Percentiles rank a stretch among this genome's conserved stretches.
These are phyloP conservation scores for Hirtodrosophila cameraria DNA, from an alignment of 2,888 invertebrate species.

Conservation along the genomic window DNA sequence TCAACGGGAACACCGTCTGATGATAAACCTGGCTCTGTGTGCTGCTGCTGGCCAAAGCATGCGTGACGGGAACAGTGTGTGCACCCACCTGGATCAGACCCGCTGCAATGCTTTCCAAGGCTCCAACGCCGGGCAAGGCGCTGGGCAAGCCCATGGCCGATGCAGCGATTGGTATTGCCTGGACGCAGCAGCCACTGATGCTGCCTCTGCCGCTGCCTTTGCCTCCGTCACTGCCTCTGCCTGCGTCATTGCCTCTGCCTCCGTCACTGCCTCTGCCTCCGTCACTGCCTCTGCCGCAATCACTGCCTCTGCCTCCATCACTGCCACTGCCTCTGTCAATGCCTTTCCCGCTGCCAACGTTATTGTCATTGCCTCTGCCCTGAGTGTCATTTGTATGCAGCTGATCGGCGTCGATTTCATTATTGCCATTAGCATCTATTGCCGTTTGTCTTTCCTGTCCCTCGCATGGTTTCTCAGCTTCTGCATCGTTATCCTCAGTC, in stretches of 20 bases:
- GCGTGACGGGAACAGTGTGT: conserved; percentile 85
- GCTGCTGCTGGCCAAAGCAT: conserved; percentile 86
- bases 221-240: background rate
- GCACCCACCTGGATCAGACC: conserved; percentile 83
- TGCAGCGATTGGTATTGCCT: conserved; percentile 79
- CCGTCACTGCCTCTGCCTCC: background rate
- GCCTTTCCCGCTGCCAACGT: background rate
- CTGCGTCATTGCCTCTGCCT: background rate
- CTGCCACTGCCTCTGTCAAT: conserved; percentile 1
- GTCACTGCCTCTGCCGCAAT: background rate
- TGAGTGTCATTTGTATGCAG: conserved; percentile 36
- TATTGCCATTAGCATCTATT: conserved; percentile 51
- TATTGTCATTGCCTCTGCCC: background rate
- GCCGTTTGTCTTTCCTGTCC: conserved; percentile 8
- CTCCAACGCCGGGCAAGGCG: conserved; percentile 53
- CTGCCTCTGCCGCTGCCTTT: conserved; percentile 5
- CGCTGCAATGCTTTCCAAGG: conserved; percentile 77
- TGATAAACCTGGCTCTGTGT: conserved; percentile 88
- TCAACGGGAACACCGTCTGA: conserved; percentile 88
- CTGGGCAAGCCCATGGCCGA: conserved; percentile 79
- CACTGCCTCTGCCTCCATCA: conserved; percentile 1
- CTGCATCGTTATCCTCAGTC: conserved; percentile 32
- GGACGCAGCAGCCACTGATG: conserved; percentile 65
- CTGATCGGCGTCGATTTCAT: conserved; percentile 17
- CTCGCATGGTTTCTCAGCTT: conserved; percentile 69